phyloP scores from a whole-genome alignment of 2,113 vertebrate species.

The Crotalus viridis region DNA sequence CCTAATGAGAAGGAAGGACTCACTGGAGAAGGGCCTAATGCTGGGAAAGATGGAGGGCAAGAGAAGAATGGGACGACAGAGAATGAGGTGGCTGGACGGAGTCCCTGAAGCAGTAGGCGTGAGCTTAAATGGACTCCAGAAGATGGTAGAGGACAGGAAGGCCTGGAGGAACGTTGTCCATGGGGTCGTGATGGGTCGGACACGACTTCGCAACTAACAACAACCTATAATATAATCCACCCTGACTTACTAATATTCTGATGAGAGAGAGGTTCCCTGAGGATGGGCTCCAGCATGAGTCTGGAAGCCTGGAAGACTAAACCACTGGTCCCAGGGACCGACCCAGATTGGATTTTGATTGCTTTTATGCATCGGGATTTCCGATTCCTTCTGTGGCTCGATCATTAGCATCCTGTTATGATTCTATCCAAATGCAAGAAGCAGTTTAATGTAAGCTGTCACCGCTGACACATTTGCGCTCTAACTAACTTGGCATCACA shows the following conservation, averaged over 20 bases:
- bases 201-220: no score
- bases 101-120: no score
- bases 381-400: not conserved
- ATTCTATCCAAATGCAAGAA: constrained; percentile 26
- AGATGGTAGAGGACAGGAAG: no score
- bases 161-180: no score
- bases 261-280: not conserved
- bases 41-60: no score
- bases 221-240: not conserved
- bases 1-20: no score
- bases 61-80: no score
- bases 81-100: no score
- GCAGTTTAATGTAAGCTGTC: constrained; percentile 49
- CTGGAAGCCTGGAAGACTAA: not conserved
- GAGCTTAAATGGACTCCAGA: no score
- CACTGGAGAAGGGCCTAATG: no score
- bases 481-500: constrained; percentile 47
- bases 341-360: constrained; percentile 10
- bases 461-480: constrained; percentile 44
- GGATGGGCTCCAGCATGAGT: not conserved
- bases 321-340: not conserved
- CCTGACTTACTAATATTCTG: not conserved
- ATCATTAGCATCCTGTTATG: constrained; percentile 24
- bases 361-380: not conserved
- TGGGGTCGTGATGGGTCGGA: no score